Conservation (phyloP, 2,113 vertebrate genomes). For the Cacatua alba region DNA sequence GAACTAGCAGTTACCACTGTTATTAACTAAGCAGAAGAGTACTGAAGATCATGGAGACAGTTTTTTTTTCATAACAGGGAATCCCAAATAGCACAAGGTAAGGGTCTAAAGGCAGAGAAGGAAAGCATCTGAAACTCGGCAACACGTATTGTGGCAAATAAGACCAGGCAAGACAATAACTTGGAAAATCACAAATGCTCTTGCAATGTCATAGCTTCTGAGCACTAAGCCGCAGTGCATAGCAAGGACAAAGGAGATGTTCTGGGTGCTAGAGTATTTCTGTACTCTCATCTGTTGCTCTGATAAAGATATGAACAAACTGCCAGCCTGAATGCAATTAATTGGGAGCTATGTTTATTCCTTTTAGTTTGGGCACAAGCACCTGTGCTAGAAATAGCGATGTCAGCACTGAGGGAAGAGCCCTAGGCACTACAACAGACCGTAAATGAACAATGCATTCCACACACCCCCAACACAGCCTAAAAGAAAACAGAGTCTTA, state of each 20-base stretch:
- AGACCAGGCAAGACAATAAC: background rate
- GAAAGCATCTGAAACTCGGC: background rate
- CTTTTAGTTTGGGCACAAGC: background rate
- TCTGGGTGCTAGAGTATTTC: background rate
- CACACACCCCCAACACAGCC: fast-evolving
- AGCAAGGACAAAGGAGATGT: background rate
- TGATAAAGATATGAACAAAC: background rate
- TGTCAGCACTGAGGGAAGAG: background rate
- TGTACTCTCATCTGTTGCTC: fast-evolving
- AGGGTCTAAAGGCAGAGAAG: background rate
- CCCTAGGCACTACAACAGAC: background rate
- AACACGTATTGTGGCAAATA: background rate
- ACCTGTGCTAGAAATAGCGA: background rate
- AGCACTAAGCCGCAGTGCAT: background rate
- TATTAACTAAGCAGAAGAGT: background rate
- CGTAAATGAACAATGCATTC: background rate
- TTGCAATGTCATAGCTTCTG: background rate
- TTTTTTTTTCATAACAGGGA: background rate
- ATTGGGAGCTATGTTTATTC: background rate
- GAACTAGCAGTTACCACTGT: background rate
- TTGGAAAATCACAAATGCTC: background rate
- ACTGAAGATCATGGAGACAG: background rate
- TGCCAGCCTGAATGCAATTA: background rate
- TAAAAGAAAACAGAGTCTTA: background rate
- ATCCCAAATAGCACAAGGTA: background rate